These are phyloP conservation scores for Alaudala cheleensis DNA, from an alignment of 2,113 vertebrate genomes.

Conservation along the genomic window DNA sequence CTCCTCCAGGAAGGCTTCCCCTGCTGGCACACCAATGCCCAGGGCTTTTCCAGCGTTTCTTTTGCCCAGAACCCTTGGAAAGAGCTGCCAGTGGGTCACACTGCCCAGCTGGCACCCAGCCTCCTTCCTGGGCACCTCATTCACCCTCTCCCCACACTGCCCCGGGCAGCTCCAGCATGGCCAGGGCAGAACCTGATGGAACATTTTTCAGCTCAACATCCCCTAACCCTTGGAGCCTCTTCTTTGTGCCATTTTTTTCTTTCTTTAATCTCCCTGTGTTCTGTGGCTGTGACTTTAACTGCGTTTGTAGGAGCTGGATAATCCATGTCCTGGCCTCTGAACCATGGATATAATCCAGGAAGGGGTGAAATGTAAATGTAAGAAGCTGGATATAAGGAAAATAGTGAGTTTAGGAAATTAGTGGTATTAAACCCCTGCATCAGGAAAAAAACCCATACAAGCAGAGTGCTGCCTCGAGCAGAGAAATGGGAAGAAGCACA, in stretches of 20 bases:
- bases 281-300: neutral
- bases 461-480: neutral
- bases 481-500: neutral
- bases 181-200: neutral
- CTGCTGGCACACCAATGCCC: neutral
- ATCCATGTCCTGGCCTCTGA: neutral
- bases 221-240: conserved; percentile 42
- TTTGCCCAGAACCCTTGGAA: neutral
- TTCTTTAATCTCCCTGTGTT: neutral
- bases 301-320: fast-evolving
- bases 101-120: conserved; percentile 17
- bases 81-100: neutral
- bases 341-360: fast-evolving
- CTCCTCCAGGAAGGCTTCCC: conserved; percentile 7
- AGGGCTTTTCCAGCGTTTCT: neutral
- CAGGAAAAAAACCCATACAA: neutral
- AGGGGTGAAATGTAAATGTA: neutral
- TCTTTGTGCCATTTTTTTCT: neutral
- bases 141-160: neutral
- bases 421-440: neutral
- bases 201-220: conserved; percentile 36
- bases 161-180: neutral
- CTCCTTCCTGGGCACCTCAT: conserved; percentile 49
- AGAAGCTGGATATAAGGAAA: neutral
- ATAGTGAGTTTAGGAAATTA: neutral